Evolutionary conservation across 2,888 invertebrate genomes (phyloP).

Genomic region (Zelleria hepariella): DNA sequence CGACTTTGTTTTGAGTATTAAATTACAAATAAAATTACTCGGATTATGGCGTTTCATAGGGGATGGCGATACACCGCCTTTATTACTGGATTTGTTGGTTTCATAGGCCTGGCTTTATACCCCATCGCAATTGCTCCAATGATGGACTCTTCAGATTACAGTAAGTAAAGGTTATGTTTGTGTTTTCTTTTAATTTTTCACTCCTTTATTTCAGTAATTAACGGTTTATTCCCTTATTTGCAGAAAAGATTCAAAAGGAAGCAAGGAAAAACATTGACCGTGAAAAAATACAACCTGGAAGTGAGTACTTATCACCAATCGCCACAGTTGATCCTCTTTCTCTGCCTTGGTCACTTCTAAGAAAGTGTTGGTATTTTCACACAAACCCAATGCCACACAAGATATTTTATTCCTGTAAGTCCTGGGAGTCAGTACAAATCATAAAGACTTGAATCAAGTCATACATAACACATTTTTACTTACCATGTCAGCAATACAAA

Average conservation of each 20-base stretch:
- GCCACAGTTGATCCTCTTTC: too few relatives aligned
- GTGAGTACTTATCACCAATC: slow-evolving; percentile 40
- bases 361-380: background rate
- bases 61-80: slow-evolving; percentile 70
- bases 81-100: slow-evolving; percentile 67
- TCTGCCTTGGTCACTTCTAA: background rate
- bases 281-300: slow-evolving; percentile 75
- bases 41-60: slow-evolving; percentile 29
- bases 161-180: slow-evolving; percentile 49
- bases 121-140: slow-evolving; percentile 75
- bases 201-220: background rate
- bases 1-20: too few relatives aligned
- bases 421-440: too few relatives aligned
- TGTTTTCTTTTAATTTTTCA: slow-evolving; percentile 5
- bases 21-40: background rate
- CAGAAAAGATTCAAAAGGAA: slow-evolving; percentile 68
- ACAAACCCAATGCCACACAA: too few relatives aligned
- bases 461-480: too few relatives aligned
- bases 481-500: background rate
- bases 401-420: slow-evolving; percentile 1
- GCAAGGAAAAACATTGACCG: slow-evolving; percentile 65
- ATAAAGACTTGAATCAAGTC: too few relatives aligned
- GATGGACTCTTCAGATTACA: slow-evolving; percentile 74
- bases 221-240: background rate
- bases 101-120: slow-evolving; percentile 69